Base-by-base conservation (phyloP, 2,888 invertebrate genomes). In the Arrhopalites spinosus region DNA sequence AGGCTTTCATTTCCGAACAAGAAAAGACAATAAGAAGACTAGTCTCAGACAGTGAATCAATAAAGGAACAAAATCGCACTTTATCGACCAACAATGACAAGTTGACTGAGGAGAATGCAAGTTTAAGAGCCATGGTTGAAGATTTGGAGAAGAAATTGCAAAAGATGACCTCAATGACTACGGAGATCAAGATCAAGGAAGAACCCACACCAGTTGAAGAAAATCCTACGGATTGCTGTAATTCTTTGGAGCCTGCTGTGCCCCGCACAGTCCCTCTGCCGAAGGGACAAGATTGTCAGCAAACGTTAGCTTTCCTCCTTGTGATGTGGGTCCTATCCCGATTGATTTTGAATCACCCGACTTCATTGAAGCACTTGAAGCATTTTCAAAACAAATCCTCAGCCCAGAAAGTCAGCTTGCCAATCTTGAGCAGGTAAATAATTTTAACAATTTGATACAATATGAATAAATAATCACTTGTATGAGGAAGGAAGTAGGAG, bases 201-300 rank as follows among this genome's bases (percentile, higher is more conserved):
- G 71, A 74, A n/a, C 27, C 71, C 43, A 61, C 56, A n/a, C 36
- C 61, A 29, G 75, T 70, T 64, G 17, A 50, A 43, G 68, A 69
- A 59, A 36, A 17, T 56, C 61, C 53, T 36, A 69, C 25, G 45
- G 68, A 23, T 36, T 71, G 71, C 74, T 70, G 76, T 59, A 70
- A 72, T 78, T 73, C 78, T 70, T 78, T 77, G 77, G 81, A 82
- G 82, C 82, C 82, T 79, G 82, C 82, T 75, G 82, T 80, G 82
- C 82, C 78, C 80, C 76, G 75, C 79, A 77, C 78, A 80, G 66
- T 78, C 81, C 82, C 82, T 82, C 82, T 79, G 82, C 82, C 69
- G 82, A 81, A 82, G 82, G 82, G 79, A 79, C 80, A 77, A 70
- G 80, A 79, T 56, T 78, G 78, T 73, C 77, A 76, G 74, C 78